A percentile compares a stretch with the other conserved stretches of the same genome.
Conservation (phyloP, 2,888 invertebrate species). For the Kuschelorhynchus macadamiae region DNA sequence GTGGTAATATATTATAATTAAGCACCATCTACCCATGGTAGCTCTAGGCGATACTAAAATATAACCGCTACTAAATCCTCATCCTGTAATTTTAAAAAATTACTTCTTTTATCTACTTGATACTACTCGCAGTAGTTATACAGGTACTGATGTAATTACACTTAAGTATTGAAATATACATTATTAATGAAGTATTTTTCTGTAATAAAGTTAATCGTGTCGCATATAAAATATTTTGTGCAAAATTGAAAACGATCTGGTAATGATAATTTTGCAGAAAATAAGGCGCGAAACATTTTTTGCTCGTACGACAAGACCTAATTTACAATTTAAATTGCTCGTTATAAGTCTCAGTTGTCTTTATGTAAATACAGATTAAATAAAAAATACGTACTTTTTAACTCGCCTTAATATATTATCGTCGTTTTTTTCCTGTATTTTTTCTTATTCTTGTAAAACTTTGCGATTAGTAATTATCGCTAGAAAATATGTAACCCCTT, state of each 20-base stretch:
- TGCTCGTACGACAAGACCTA: conserved; percentile 6
- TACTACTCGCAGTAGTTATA: not conserved
- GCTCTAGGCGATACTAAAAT: not conserved
- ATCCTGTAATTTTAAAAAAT: conserved; percentile 22
- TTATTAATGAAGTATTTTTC: conserved; percentile 29
- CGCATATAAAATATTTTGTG: conserved; percentile 27
- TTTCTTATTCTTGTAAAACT: too few relatives aligned
- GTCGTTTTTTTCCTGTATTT: not conserved
- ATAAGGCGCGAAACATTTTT: conserved; percentile 19
- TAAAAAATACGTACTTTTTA: conserved; percentile 19
- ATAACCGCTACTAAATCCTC: not conserved
- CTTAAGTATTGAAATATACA: conserved; percentile 38
- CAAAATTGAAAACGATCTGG: conserved; percentile 36
- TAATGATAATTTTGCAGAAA: conserved; percentile 33
- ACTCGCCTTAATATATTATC: not conserved
- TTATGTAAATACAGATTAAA: conserved; percentile 38
- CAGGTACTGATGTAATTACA: conserved; percentile 30
- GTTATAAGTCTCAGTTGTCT: conserved; percentile 24
- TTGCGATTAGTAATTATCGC: too few relatives aligned
- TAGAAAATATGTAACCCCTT: too few relatives aligned
- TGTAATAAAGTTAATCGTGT: conserved; percentile 5
- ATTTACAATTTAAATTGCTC: conserved; percentile 35
- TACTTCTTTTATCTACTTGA: conserved; percentile 22
- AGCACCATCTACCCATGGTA: too few relatives aligned
- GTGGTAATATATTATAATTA: too few relatives aligned